phyloP scores from a whole-genome alignment of 2,888 invertebrate genomes.

The Trichogramma dendrolimi region DNA sequence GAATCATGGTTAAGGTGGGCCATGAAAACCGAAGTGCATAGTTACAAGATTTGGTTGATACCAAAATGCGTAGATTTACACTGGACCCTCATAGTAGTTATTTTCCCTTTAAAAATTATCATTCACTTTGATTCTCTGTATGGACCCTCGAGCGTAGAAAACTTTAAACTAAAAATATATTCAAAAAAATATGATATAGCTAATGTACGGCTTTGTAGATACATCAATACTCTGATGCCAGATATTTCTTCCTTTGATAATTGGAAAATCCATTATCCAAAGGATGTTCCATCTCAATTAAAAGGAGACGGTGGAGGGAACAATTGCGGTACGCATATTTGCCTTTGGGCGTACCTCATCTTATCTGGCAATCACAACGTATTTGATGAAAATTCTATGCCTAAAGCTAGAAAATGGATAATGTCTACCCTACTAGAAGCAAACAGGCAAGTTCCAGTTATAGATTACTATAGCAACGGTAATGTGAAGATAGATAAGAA shows the following conservation, averaged over 20 bases:
- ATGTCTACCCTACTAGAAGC: background rate
- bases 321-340: background rate
- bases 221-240: background rate
- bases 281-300: background rate
- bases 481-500: too few species aligned
- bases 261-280: background rate
- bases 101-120: background rate
- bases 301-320: background rate
- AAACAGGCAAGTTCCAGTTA: too few species aligned
- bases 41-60: background rate
- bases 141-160: too few species aligned
- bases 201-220: too few species aligned
- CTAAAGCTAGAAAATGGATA: background rate
- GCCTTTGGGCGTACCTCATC: background rate
- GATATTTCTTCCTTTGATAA: background rate
- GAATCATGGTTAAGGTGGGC: too few species aligned
- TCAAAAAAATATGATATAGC: too few species aligned
- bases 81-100: too few species aligned
- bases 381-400: background rate
- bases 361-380: background rate
- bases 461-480: too few species aligned
- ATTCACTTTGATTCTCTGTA: background rate
- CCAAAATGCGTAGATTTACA: background rate
- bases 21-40: background rate
- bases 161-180: too few species aligned